Percentiles rank a stretch among this genome's conserved stretches.
Conservation (phyloP, 2,888 invertebrate genomes). For the Helleia helle region DNA sequence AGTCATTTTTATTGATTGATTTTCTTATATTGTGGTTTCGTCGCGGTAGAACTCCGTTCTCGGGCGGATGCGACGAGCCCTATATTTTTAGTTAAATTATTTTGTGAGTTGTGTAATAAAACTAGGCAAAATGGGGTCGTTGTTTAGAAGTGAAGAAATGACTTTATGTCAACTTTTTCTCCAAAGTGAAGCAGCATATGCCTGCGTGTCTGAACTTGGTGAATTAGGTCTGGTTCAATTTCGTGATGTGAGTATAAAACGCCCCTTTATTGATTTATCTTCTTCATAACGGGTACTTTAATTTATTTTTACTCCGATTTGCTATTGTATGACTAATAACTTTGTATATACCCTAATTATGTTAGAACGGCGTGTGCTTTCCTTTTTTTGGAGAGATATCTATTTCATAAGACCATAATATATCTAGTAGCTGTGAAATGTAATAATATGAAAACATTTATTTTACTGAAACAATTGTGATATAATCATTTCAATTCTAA, state of each 20-base stretch:
- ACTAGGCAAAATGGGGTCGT: conserved; percentile 82
- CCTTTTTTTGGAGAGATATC: no score
- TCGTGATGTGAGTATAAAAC: conserved; percentile 86
- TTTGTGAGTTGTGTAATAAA: conserved; percentile 41
- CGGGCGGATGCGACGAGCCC: conserved; percentile 56
- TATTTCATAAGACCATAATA: no score
- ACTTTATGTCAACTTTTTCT: conserved; percentile 97
- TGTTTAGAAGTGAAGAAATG: conserved; percentile 99
- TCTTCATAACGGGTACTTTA: no score
- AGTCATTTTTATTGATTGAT: conserved; percentile 46
- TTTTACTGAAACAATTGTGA: no score
- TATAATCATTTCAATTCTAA: no score
- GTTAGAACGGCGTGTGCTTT: no score
- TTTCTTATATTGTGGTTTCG: conserved; percentile 52
- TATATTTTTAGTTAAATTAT: conserved; percentile 32
- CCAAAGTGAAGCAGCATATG: conserved; percentile 98
- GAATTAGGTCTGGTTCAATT: conserved; percentile 98
- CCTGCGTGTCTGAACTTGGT: conserved; percentile 97
- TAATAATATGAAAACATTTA: no score
- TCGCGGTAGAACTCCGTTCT: conserved; percentile 59
- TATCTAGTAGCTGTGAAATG: no score
- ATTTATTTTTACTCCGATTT: no score
- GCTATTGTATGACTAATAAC: no score
- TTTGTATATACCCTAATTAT: no score
- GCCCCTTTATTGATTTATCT: conserved; percentile 21